Percentiles rank a stretch among this genome's conserved stretches.
Evolutionary conservation across 2,113 vertebrate species (phyloP).

Genomic region (Hippocampus zosterae): DNA sequence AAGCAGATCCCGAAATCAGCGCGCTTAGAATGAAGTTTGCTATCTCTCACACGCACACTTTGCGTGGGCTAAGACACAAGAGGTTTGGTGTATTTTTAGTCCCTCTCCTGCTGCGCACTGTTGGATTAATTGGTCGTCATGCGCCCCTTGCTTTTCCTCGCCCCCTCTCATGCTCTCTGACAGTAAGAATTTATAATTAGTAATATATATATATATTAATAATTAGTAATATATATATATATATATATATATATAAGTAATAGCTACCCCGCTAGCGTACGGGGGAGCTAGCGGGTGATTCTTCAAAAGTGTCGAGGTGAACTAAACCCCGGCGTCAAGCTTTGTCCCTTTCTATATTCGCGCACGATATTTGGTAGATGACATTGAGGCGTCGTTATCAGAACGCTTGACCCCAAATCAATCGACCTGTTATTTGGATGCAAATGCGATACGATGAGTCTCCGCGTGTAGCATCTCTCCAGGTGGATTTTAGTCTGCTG

Average conservation of each 20-base stretch:
- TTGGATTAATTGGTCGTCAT: constrained; percentile 57
- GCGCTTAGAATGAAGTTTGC: constrained; percentile 2
- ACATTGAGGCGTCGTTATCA: neutral
- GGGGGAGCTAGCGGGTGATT: neutral
- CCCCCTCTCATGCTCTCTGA: constrained; percentile 17
- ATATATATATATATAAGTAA: no score
- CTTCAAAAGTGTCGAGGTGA: neutral
- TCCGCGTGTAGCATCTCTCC: neutral
- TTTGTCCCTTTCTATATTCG: neutral
- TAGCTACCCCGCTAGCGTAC: no score
- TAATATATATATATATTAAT: no score
- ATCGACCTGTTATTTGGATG: no score
- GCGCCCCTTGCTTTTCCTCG: constrained; percentile 27
- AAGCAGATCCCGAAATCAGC: constrained; percentile 6
- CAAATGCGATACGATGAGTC: neutral
- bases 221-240: no score
- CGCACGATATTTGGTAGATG: neutral
- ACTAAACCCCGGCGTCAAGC: no score
- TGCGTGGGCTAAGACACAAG: constrained; percentile 15
- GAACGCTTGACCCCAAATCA: neutral
- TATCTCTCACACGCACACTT: constrained; percentile 13
- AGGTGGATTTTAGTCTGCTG: neutral
- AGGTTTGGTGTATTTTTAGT: constrained; percentile 47
- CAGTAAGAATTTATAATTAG: constrained; percentile 12
- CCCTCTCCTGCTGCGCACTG: constrained; percentile 42